These are phyloP conservation scores for Eidolon helvum DNA, from an alignment of 2,113 vertebrate species.

Conservation along the genomic window DNA sequence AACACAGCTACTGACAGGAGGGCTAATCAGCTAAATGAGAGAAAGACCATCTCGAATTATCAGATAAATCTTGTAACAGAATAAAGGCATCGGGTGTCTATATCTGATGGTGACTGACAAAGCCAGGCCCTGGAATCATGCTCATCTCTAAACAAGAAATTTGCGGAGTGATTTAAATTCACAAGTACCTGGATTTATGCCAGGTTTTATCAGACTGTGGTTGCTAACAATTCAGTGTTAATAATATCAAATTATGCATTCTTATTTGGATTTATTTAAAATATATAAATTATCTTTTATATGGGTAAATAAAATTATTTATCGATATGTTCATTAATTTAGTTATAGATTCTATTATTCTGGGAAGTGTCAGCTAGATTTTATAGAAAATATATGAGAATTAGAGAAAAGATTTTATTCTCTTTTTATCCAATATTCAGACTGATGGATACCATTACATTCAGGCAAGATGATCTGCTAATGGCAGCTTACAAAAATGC, in stretches of 20 bases:
- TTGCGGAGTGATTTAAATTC: background rate
- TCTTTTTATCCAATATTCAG: background rate
- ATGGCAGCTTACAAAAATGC: background rate
- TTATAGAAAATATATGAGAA: background rate
- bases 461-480: background rate
- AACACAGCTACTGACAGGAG: background rate
- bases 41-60: background rate
- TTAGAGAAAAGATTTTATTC: background rate
- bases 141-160: background rate
- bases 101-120: background rate
- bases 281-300: background rate
- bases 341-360: background rate
- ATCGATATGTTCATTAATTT: background rate
- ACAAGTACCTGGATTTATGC: background rate
- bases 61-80: background rate
- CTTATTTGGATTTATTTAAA: background rate
- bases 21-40: background rate
- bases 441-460: background rate
- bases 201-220: background rate
- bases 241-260: background rate
- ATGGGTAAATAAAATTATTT: background rate
- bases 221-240: background rate
- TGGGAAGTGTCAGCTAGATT: background rate
- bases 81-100: background rate
- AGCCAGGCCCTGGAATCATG: background rate